phyloP scores from a whole-genome alignment of 1,140 invertebrate genomes.

The Phthorimaea operculella region DNA sequence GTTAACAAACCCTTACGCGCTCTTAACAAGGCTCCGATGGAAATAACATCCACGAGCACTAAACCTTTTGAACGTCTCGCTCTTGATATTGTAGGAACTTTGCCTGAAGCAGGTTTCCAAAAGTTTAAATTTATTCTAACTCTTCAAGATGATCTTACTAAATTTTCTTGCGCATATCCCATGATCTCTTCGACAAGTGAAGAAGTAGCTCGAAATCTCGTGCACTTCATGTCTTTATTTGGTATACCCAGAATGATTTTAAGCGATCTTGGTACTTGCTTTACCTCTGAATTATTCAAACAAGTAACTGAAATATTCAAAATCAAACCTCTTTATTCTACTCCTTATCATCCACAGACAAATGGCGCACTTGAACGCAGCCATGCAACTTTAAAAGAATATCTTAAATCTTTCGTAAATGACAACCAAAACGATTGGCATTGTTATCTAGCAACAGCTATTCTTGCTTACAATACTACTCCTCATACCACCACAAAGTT shows the following conservation, averaged over 20 bases:
- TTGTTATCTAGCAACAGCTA: conserved; percentile 19
- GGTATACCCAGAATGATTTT: conserved; percentile 29
- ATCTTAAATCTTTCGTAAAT: conserved; percentile 31
- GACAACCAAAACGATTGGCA: conserved; percentile 30
- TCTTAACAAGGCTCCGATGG: too few species aligned
- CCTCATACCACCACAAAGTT: conserved; percentile 24
- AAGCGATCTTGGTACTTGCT: conserved; percentile 34
- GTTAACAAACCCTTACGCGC: too few species aligned
- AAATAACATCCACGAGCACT: too few species aligned
- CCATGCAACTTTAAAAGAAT: conserved; percentile 24
- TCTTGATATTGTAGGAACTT: too few species aligned
- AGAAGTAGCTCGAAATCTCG: too few species aligned
- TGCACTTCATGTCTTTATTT: too few species aligned
- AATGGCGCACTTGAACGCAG: conserved; percentile 13
- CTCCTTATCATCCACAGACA: conserved; percentile 25
- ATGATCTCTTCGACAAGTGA: too few species aligned
- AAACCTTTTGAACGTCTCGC: too few species aligned
- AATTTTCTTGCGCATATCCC: too few species aligned
- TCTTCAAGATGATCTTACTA: too few species aligned
- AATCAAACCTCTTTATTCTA: conserved; percentile 30
- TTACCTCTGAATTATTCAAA: conserved; percentile 28
- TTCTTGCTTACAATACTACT: conserved; percentile 31
- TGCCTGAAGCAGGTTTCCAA: too few species aligned
- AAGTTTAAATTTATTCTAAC: too few species aligned
- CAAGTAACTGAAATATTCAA: conserved; percentile 23